Evolutionary conservation across 35 echinoderm and acorn worm genomes (phyloP).

Genomic region (Apostichopus californicus): DNA sequence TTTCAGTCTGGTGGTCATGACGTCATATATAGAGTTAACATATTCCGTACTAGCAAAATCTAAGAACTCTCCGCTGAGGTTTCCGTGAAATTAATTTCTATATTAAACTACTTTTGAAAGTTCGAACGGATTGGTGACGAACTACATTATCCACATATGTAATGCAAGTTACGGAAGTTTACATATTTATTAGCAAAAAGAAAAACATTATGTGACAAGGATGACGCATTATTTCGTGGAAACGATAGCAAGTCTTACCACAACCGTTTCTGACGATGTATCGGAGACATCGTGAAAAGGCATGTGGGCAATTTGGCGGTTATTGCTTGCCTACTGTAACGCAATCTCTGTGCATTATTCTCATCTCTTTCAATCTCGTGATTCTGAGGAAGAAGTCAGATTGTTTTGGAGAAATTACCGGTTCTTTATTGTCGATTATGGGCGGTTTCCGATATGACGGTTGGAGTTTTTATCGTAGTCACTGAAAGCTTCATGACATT

Average conservation of each 20-base stretch:
- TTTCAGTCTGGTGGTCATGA: too few relatives aligned
- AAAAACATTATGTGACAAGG: not conserved
- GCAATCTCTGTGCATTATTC: not conserved
- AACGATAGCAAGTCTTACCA: not conserved
- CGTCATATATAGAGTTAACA: too few relatives aligned
- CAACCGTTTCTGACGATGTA: not conserved
- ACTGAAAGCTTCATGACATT: not conserved
- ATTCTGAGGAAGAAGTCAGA: not conserved
- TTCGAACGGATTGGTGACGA: too few relatives aligned
- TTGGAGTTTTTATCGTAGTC: not conserved
- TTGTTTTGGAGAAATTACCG: slow-evolving; percentile 3
- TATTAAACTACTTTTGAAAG: too few relatives aligned
- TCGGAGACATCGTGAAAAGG: not conserved
- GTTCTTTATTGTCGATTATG: not conserved
- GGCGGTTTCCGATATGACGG: not conserved
- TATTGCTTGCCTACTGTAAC: not conserved
- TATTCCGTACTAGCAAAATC: too few relatives aligned
- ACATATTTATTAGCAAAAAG: not conserved
- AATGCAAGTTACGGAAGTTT: too few relatives aligned
- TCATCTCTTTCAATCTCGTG: not conserved
- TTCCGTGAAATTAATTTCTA: too few relatives aligned
- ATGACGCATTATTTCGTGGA: not conserved
- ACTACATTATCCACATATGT: too few relatives aligned
- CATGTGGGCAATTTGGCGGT: not conserved
- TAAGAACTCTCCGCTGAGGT: too few relatives aligned